Percentiles rank a stretch among this genome's conserved stretches.
phyloP scores from a whole-genome alignment of 2,888 invertebrate genomes.

The Timandra comae region DNA sequence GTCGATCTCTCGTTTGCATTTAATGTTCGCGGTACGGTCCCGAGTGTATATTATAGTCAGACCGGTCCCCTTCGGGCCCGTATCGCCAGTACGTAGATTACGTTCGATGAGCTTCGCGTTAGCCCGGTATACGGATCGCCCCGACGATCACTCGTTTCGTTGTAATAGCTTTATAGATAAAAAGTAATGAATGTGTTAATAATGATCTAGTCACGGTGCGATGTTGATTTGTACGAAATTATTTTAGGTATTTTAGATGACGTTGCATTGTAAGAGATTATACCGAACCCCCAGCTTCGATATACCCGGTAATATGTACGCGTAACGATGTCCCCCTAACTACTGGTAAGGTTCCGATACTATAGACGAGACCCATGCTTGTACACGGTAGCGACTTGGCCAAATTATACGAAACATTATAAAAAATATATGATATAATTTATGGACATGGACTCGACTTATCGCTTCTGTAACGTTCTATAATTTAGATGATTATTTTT shows the following conservation, averaged over 20 bases:
- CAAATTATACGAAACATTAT: no score
- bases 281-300: constrained; percentile 44
- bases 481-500: no score
- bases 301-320: constrained; percentile 12
- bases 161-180: constrained; percentile 47
- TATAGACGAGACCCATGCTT: constrained; percentile 10
- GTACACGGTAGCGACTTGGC: constrained; percentile 2
- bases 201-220: constrained; percentile 40
- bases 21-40: constrained; percentile 23
- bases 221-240: constrained; percentile 16
- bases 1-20: constrained; percentile 15
- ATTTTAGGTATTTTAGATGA: constrained; percentile 30
- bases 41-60: no score
- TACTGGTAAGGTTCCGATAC: constrained; percentile 15
- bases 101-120: constrained; percentile 70
- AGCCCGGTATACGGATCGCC: constrained; percentile 62
- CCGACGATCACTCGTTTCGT: constrained; percentile 37
- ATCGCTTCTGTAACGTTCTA: no score
- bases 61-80: no score
- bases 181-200: constrained; percentile 26
- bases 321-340: constrained; percentile 21
- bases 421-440: no score
- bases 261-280: constrained; percentile 37
- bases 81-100: constrained; percentile 53
- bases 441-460: no score